These are phyloP conservation scores for Cheilosia pagana DNA, from an alignment of 2,888 invertebrate species.

Conservation along the genomic window DNA sequence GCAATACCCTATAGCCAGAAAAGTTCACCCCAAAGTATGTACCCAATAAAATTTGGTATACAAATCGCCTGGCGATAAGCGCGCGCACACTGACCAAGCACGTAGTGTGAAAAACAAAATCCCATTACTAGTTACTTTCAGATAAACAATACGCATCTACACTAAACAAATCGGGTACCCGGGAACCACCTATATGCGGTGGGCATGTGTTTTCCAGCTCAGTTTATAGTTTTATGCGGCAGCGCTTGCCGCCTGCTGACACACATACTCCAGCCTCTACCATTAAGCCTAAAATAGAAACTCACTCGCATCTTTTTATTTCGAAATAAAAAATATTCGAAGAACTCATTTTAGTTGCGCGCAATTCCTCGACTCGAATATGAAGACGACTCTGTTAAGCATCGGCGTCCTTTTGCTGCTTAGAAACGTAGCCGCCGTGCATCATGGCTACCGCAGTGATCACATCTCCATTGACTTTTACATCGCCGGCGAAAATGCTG, in stretches of 20 bases:
- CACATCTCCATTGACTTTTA: constrained; percentile 79
- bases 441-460: constrained; percentile 66
- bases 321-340: constrained; percentile 33
- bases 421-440: constrained; percentile 4
- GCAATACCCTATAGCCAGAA: too few relatives aligned
- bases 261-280: background rate
- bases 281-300: constrained; percentile 49
- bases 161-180: background rate
- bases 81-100: background rate
- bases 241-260: background rate
- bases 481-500: constrained; percentile 76
- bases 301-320: background rate
- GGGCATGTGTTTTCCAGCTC: background rate
- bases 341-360: constrained; percentile 47
- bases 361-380: constrained; percentile 44
- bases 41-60: too few relatives aligned
- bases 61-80: too few relatives aligned
- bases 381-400: constrained; percentile 19
- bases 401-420: constrained; percentile 19
- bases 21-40: too few relatives aligned
- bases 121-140: background rate
- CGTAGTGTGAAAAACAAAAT: background rate
- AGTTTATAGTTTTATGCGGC: background rate
- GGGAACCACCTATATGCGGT: background rate
- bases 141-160: background rate